Conservation (phyloP, 2,113 vertebrate species). For the Oenanthe oenanthe region DNA sequence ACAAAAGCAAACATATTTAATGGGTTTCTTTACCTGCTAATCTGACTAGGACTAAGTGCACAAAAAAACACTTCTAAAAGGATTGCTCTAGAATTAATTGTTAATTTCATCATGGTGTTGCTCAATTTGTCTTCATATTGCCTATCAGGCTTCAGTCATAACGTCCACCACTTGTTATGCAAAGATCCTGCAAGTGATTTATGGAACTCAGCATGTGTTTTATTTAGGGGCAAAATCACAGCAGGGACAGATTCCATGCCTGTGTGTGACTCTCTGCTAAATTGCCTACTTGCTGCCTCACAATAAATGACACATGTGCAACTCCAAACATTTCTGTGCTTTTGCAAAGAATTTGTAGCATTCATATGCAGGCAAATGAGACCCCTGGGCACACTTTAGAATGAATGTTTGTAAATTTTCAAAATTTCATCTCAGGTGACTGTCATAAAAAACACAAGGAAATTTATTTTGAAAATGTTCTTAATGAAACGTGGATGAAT, state of each 20-base stretch:
- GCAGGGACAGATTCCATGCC: conserved; percentile 35
- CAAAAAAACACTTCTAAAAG: background rate
- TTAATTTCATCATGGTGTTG: background rate
- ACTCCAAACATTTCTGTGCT: background rate
- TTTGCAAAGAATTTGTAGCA: conserved; percentile 27
- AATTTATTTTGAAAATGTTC: background rate
- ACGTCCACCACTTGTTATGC: background rate
- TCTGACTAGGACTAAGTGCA: background rate
- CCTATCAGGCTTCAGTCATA: background rate
- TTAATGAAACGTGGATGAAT: background rate
- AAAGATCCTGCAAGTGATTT: conserved; percentile 21
- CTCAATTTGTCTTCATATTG: background rate
- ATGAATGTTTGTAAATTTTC: background rate
- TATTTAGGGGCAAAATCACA: conserved; percentile 40
- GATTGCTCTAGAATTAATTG: background rate
- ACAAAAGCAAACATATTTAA: background rate
- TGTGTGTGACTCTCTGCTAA: conserved; percentile 1
- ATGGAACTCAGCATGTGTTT: background rate
- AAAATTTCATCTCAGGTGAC: background rate
- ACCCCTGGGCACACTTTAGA: background rate
- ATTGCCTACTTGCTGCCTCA: background rate
- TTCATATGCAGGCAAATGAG: background rate
- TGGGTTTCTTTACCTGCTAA: background rate
- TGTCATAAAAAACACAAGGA: background rate
- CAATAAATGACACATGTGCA: conserved; percentile 18